Evolutionary conservation across 2,797 vertebrate species (phyloP), one percentile per base, ranked within the genome.

Genomic region (Rhabdophis nuchalis): DNA sequence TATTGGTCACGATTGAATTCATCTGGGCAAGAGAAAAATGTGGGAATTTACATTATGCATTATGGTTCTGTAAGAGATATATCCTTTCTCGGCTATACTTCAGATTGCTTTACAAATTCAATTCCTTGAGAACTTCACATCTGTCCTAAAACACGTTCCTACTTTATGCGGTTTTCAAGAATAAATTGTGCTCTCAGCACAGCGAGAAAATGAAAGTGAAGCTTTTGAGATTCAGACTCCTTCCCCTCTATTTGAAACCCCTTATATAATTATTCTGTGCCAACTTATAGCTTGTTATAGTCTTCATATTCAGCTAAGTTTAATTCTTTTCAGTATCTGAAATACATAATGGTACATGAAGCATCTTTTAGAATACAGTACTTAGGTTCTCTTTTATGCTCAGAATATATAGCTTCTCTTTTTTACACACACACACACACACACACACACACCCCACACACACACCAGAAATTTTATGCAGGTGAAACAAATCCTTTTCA

Each of bases 381-480:
- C 89, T 91, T 93, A 82, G 1, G 32, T 85, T 94, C 3, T 0
- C 88, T 94, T 91, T 64, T 58, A 52, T 12, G 3, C 86, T 25
- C 4, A 5, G 54, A 89, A 89, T 93, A 91, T 18, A 58, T 91
- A 87, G 14, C 11, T 91, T 90, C 93, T 52, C 7, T 92, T 89
- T 92, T 46, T 88, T 90, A n/a, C n/a, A n/a, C n/a, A n/a, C n/a
- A n/a, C n/a, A n/a, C n/a, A n/a, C n/a, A n/a, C n/a, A n/a, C n/a
- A n/a, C n/a, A n/a, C n/a, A n/a, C n/a, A n/a, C n/a, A n/a, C n/a
- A n/a, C n/a, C n/a, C n/a, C n/a, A n/a, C n/a, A n/a, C n/a, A n/a
- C n/a, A n/a, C n/a, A n/a, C n/a, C n/a, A n/a, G n/a, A n/a, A n/a
- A 72, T 27, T 93, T 95, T 95, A 93, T 54, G 88, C 88, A 1